These are phyloP conservation scores for Eupsilia transversa DNA, from an alignment of 2,888 invertebrate genomes.

Conservation along the genomic window DNA sequence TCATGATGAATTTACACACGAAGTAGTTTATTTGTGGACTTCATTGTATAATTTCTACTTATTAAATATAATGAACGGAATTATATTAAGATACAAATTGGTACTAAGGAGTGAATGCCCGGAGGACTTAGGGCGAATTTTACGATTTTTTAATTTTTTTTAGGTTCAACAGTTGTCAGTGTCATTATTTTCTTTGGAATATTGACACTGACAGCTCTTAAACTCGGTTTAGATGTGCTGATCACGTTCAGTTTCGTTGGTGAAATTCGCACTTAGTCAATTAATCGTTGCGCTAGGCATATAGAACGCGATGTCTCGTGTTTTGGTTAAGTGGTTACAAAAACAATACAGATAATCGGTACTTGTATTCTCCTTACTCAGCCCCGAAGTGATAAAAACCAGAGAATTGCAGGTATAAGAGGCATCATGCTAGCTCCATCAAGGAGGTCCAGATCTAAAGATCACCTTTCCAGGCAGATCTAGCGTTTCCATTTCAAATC, in stretches of 20 bases:
- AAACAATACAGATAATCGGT: neutral
- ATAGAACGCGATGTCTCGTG: neutral
- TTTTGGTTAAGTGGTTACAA: neutral
- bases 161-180: too few species aligned
- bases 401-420: too few species aligned
- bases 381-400: too few species aligned
- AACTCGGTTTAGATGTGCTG: too few species aligned
- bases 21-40: too few species aligned
- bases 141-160: too few species aligned
- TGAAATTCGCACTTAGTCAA: too few species aligned
- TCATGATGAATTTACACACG: slow-evolving; percentile 2
- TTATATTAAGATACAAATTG: slow-evolving; percentile 1
- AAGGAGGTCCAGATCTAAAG: neutral
- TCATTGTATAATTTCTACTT: neutral
- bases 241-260: too few species aligned
- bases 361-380: neutral
- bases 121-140: too few species aligned
- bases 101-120: neutral
- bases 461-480: neutral
- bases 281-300: neutral
- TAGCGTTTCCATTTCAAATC: neutral
- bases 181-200: too few species aligned
- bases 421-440: too few species aligned
- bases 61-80: neutral
- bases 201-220: too few species aligned